Evolutionary conservation across 2,113 vertebrate species (phyloP), one percentile per base, ranked within the genome.

Genomic region (Gadus chalcogrammus): DNA sequence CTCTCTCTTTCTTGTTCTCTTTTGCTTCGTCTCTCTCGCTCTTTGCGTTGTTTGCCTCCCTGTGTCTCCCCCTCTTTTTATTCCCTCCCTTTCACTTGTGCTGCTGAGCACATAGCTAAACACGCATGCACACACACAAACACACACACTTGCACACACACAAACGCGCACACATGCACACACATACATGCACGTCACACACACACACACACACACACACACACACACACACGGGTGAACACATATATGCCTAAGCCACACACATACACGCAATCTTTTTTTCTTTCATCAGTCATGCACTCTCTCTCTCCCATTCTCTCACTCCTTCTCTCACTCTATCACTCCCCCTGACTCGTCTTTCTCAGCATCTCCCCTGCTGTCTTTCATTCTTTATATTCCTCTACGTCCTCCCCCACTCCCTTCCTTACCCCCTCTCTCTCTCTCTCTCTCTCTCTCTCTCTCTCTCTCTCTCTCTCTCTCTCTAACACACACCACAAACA

Each of bases 341-440:
- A 78, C 83, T 86, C 85, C 84, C 76, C 83, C 87, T 79, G 82
- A 81, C 84, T 87, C 82, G 80, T 86, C 89, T 90, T 87, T 89
- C 88, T 86, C 85, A 84, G 82, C 87, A 83, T 79, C 87, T 82
- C 85, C 85, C 87, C 86, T 66, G 84, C 87, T 85, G 84, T 89
- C 88, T 85, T 89, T 91, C 87, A 87, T 85, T 82, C 85, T 88
- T 87, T 88, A 87, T 90, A 88, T 83, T 87, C 75, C 84, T 88
- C 77, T 16, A 15, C 81, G 70, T 75, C 71, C 72, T 55, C 71
- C 64, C 67, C 70, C 70, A 67, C 78, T 60, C 79, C 52, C 69
- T 69, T 70, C 67, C 52, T 71, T 62, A 56, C 38, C 52, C 55
- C 56, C 67, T 71, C 73, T 52, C 61, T 69, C 70, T 67, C 67